Percentiles rank a stretch among this genome's conserved stretches.
phyloP scores from a whole-genome alignment of 2,113 vertebrate species.

The Myocastor coypus region DNA sequence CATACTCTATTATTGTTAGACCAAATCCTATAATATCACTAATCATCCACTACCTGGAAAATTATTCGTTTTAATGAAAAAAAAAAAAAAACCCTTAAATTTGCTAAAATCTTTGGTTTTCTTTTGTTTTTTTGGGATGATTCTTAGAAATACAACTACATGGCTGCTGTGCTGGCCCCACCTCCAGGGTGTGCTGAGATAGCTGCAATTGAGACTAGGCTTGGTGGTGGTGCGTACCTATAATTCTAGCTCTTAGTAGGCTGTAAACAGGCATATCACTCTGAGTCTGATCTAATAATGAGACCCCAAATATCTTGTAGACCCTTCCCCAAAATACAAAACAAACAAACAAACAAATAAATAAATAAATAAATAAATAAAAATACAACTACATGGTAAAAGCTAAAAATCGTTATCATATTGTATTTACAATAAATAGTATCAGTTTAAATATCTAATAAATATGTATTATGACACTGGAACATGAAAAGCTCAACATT shows the following conservation, averaged over 20 bases:
- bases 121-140: neutral
- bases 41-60: neutral
- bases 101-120: neutral
- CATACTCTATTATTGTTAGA: neutral
- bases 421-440: neutral
- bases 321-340: no score
- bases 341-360: no score
- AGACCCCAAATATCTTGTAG: no score
- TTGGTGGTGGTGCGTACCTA: no score
- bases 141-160: neutral
- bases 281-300: no score
- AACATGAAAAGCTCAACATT: neutral
- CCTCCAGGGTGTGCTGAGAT: no score
- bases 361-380: no score
- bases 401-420: neutral
- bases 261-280: no score
- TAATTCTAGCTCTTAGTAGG: no score
- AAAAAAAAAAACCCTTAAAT: neutral
- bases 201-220: no score
- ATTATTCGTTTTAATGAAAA: constrained; percentile 32
- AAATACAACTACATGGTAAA: constrained; percentile 41
- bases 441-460: neutral
- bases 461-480: neutral
- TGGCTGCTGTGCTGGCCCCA: no score
- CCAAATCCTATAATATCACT: neutral